phyloP scores from a whole-genome alignment of 1,140 invertebrate species.

The Diuraphis noxia region DNA sequence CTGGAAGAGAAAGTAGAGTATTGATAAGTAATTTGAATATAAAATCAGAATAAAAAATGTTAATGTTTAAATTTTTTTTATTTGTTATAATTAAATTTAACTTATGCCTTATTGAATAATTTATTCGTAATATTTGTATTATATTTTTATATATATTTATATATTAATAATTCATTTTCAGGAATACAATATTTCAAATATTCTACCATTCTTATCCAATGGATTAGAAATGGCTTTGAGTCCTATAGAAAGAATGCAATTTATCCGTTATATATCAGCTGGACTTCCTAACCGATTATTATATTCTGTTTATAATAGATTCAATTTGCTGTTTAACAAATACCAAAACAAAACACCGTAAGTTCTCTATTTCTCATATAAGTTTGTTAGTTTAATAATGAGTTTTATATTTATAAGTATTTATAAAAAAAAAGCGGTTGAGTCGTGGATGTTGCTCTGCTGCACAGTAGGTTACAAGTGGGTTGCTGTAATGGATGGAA shows the following conservation, averaged over 20 bases:
- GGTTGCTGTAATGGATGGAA: too few species aligned
- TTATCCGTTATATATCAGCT: constrained; percentile 41
- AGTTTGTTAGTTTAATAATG: not conserved
- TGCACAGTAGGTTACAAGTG: too few species aligned
- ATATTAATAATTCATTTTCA: not conserved
- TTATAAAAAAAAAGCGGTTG: not conserved
- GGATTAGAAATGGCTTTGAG: not conserved
- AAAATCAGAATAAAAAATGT: too few species aligned
- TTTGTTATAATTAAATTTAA: too few species aligned
- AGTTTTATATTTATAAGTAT: not conserved
- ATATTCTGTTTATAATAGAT: constrained; percentile 18
- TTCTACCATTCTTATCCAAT: constrained; percentile 14
- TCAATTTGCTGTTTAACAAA: not conserved
- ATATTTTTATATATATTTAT: too few species aligned
- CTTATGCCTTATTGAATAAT: too few species aligned
- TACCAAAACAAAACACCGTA: not conserved
- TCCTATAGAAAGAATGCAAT: not conserved
- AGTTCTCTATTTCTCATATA: not conserved
- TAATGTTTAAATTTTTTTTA: too few species aligned
- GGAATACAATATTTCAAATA: constrained; percentile 31
- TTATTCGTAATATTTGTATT: not conserved
- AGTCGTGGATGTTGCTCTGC: too few species aligned
- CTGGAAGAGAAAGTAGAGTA: too few species aligned
- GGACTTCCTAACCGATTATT: constrained; percentile 40
- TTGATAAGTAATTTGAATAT: too few species aligned